Evolutionary conservation across 2,113 vertebrate genomes (phyloP).

Genomic region (Elaphurus davidianus): DNA sequence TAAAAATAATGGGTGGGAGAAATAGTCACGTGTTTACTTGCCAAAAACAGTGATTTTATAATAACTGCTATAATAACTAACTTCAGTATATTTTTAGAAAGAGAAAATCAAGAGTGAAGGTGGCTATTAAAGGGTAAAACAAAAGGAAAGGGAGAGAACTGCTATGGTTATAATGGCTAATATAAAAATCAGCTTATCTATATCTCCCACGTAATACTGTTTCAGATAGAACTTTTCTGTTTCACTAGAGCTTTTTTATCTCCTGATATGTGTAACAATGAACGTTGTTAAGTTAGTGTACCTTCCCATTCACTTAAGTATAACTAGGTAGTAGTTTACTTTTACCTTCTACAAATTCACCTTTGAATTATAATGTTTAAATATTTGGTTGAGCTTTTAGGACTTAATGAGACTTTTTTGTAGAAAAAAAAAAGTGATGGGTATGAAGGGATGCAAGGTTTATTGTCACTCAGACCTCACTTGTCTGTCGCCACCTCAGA

Average conservation of each 20-base stretch:
- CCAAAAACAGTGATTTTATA: slow-evolving; percentile 70
- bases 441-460: not conserved
- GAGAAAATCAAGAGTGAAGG: slow-evolving; percentile 74
- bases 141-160: not conserved
- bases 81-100: slow-evolving; percentile 74
- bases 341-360: not conserved
- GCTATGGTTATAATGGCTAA: not conserved
- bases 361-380: not conserved
- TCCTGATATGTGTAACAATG: not conserved
- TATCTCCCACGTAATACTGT: not conserved
- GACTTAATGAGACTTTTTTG: not conserved
- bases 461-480: not conserved
- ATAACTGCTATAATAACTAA: slow-evolving; percentile 33
- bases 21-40: not conserved
- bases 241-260: not conserved
- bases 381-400: not conserved
- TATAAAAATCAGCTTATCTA: not conserved
- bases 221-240: not conserved
- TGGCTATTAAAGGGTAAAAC: slow-evolving; percentile 68
- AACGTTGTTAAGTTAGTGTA: not conserved
- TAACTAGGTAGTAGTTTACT: not conserved
- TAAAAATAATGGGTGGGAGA: not conserved
- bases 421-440: too few species aligned
- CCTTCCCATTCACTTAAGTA: not conserved
- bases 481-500: not conserved